Evolutionary conservation across 2,888 invertebrate species (phyloP).

Genomic region (Masnerella sp.): DNA sequence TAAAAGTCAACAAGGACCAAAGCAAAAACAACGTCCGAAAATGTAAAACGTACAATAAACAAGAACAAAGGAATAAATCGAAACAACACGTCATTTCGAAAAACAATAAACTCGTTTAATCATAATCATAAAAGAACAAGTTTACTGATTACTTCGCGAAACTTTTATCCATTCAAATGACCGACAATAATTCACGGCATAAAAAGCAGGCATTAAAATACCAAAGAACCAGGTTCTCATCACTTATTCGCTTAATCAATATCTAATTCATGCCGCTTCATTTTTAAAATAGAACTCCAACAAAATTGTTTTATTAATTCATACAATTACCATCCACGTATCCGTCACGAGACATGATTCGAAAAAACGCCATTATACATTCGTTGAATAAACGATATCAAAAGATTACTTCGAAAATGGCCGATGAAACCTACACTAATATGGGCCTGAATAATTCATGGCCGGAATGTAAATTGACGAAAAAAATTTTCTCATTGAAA

Average conservation of each 20-base stretch:
- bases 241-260: conserved; percentile 9
- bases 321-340: conserved; percentile 17
- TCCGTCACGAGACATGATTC: background rate
- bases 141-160: background rate
- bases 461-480: conserved; percentile 17
- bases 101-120: too few relatives aligned
- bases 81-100: background rate
- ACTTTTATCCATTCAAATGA: background rate
- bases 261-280: conserved; percentile 4
- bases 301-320: conserved; percentile 28
- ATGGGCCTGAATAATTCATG: conserved; percentile 26
- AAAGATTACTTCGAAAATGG: conserved; percentile 14
- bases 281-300: conserved; percentile 14
- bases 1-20: too few relatives aligned
- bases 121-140: too few relatives aligned
- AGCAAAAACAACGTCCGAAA: too few relatives aligned
- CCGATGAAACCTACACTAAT: conserved; percentile 9
- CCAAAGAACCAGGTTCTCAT: background rate
- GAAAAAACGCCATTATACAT: conserved; percentile 24
- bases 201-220: conserved; percentile 9
- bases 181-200: background rate
- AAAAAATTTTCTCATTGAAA: conserved; percentile 17
- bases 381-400: conserved; percentile 29
- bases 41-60: too few relatives aligned
- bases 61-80: too few relatives aligned